A percentile compares a stretch with the other conserved stretches of the same genome.
phyloP scores from a whole-genome alignment of 2,888 invertebrate genomes.

The Elysia crispata region DNA sequence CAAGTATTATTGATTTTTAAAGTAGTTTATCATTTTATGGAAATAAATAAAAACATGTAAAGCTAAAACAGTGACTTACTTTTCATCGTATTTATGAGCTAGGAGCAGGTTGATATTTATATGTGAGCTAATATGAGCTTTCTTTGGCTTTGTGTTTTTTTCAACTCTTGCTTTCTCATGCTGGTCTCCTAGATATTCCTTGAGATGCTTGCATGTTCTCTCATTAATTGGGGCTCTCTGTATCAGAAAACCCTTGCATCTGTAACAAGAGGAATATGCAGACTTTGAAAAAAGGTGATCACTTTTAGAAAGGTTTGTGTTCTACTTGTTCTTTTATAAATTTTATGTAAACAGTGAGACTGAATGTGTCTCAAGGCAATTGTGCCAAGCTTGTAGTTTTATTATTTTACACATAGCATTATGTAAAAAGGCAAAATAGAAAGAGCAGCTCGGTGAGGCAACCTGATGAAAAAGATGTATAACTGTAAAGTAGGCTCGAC shows the following conservation, averaged over 20 bases:
- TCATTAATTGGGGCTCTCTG: constrained; percentile 59
- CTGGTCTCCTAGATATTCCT: constrained; percentile 69
- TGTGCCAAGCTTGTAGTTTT: too few species aligned
- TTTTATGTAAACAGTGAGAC: too few species aligned
- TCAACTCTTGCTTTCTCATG: constrained; percentile 64
- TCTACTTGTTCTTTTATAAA: too few species aligned
- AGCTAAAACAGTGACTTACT: constrained; percentile 53
- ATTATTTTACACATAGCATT: too few species aligned
- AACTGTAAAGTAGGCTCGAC: too few species aligned
- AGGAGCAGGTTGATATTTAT: constrained; percentile 65
- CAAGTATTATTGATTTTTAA: not conserved
- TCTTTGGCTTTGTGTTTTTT: constrained; percentile 55
- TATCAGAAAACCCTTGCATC: constrained; percentile 62
- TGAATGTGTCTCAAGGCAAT: too few species aligned
- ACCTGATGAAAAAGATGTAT: too few species aligned
- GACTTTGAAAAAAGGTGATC: too few species aligned
- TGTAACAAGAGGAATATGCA: constrained; percentile 41
- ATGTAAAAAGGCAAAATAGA: too few species aligned
- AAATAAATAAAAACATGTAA: constrained; percentile 6
- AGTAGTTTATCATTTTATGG: not conserved
- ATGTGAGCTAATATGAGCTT: constrained; percentile 56
- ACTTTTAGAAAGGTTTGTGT: too few species aligned
- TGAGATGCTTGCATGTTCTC: constrained; percentile 71
- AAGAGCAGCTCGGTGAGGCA: too few species aligned
- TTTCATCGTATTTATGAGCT: constrained; percentile 72